Percentiles rank a stretch among this genome's conserved stretches.
These are phyloP conservation scores for Drosophila colorata DNA, from an alignment of 2,888 invertebrate species.

Conservation along the genomic window DNA sequence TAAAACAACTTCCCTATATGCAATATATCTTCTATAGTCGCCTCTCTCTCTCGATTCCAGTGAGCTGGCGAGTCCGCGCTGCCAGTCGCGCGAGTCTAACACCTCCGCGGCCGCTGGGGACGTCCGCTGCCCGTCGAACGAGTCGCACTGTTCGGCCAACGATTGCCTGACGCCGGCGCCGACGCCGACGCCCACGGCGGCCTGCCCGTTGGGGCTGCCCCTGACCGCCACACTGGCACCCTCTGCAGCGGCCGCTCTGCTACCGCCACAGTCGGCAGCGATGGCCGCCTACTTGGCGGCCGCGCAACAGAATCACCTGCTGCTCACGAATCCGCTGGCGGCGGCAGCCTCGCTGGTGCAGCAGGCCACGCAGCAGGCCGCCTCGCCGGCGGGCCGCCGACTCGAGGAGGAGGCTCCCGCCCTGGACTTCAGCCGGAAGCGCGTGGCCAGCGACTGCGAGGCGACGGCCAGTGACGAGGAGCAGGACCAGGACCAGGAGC, in stretches of 20 bases:
- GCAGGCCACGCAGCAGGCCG: constrained; percentile 82
- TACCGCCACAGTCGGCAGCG: constrained; percentile 92
- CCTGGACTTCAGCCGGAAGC: constrained; percentile 93
- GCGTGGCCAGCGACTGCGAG: constrained; percentile 83
- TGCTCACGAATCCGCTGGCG: constrained; percentile 91
- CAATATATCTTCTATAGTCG: not conserved
- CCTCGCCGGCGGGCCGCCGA: constrained; percentile 77
- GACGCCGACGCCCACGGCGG: constrained; percentile 85
- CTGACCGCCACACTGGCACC: constrained; percentile 89
- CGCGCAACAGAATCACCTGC: constrained; percentile 90
- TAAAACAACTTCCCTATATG: too few relatives aligned
- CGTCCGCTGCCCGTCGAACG: constrained; percentile 91
- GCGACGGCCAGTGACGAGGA: constrained; percentile 72
- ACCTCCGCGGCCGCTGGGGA: constrained; percentile 86
- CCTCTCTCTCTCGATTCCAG: constrained; percentile 86
- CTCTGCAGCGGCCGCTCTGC: constrained; percentile 88
- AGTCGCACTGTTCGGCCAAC: constrained; percentile 90
- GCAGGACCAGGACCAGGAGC: constrained; percentile 39
- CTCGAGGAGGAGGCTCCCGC: constrained; percentile 87
- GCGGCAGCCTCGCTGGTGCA: constrained; percentile 88
- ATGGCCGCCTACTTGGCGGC: constrained; percentile 93
- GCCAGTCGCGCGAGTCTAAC: constrained; percentile 93
- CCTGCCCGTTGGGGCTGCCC: constrained; percentile 87
- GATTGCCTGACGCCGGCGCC: constrained; percentile 86
- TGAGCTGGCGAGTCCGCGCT: constrained; percentile 91